Percentiles rank a stretch among this genome's conserved stretches.
phyloP scores from a whole-genome alignment of 2,888 invertebrate species.

The Perithous albicinctus region DNA sequence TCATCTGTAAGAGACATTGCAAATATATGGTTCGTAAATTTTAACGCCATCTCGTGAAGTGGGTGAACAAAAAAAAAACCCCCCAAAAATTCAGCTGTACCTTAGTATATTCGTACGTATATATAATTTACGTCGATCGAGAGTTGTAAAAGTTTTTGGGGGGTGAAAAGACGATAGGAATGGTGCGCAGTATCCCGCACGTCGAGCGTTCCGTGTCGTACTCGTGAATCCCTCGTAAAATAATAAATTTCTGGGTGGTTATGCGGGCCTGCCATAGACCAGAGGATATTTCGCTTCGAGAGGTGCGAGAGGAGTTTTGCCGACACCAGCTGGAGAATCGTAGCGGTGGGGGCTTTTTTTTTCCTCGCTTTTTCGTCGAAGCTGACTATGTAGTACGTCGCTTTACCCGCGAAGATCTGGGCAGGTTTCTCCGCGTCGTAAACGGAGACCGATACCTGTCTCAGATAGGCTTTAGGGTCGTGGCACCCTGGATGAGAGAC shows the following conservation, averaged over 20 bases:
- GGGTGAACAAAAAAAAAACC: conserved; percentile 4
- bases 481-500: conserved; percentile 7
- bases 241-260: conserved; percentile 64
- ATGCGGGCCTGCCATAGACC: conserved; percentile 20
- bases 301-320: conserved; percentile 51
- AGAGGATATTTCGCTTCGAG: conserved; percentile 22
- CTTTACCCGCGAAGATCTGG: conserved; percentile 2
- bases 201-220: conserved; percentile 15
- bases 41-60: conserved; percentile 27
- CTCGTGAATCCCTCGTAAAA: conserved; percentile 62
- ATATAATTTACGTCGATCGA: conserved; percentile 37
- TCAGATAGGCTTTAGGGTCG: conserved; percentile 36
- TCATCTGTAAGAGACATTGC: neutral
- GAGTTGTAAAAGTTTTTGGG: conserved; percentile 39
- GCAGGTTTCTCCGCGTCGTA: conserved; percentile 47
- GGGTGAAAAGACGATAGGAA: conserved; percentile 1
- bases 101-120: conserved; percentile 18
- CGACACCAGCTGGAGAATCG: conserved; percentile 49
- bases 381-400: conserved; percentile 41
- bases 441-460: conserved; percentile 59
- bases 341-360: conserved; percentile 6
- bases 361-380: conserved; percentile 2
- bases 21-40: conserved; percentile 14
- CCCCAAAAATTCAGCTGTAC: neutral
- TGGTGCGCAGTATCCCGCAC: conserved; percentile 7